Conservation (phyloP, 1,140 invertebrate species). For the Drosophila mojavensis region DNA sequence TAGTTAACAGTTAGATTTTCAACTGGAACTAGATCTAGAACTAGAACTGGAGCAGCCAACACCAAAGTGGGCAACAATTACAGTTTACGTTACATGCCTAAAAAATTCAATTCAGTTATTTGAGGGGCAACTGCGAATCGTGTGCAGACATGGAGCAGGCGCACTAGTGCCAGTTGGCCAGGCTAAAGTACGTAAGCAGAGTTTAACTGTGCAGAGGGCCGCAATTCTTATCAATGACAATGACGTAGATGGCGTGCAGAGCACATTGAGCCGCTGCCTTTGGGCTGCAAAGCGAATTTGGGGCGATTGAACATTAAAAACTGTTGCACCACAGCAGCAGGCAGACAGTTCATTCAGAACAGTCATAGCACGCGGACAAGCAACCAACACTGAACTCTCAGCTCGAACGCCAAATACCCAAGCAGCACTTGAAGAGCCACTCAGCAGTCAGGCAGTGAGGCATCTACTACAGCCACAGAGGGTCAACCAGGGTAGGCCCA, state of each 20-base stretch:
- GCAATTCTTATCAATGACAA: conserved; percentile 78
- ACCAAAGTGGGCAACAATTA: conserved; percentile 17
- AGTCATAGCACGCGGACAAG: conserved; percentile 64
- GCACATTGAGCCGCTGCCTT: not conserved
- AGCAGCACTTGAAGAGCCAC: not conserved
- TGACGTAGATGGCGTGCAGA: conserved; percentile 76
- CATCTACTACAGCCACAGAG: conserved; percentile 5
- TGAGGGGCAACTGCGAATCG: not conserved
- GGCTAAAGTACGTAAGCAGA: conserved; percentile 59
- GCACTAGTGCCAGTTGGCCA: conserved; percentile 10
- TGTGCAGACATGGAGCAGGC: conserved; percentile 62
- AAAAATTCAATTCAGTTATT: conserved; percentile 2
- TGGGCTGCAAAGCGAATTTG: conserved; percentile 65
- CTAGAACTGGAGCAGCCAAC: conserved; percentile 4
- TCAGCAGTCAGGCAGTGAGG: not conserved
- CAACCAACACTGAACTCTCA: conserved; percentile 7
- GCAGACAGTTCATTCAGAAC: conserved; percentile 83
- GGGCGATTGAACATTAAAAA: conserved; percentile 77
- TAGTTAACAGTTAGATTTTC: not conserved
- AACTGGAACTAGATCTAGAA: conserved; percentile 14
- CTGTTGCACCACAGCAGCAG: conserved; percentile 71
- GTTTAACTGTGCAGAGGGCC: conserved; percentile 38
- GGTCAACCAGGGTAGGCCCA: conserved; percentile 14
- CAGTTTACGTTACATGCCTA: conserved; percentile 11
- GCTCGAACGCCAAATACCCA: conserved; percentile 1